phyloP scores from a whole-genome alignment of 2,797 vertebrate species.

The Pipistrellus kuhlii region DNA sequence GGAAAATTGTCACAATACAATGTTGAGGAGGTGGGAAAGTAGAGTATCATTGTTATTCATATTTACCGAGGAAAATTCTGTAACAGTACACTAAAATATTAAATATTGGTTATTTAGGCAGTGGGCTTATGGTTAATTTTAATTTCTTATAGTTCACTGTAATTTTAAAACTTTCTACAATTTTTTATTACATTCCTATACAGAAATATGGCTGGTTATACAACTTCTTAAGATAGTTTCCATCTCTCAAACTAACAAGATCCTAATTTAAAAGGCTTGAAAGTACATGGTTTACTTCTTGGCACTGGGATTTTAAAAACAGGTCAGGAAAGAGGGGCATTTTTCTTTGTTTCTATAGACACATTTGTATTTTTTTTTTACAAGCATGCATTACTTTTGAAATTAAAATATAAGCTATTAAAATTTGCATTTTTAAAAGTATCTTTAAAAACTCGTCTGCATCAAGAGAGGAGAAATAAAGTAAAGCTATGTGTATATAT shows the following conservation, averaged over 20 bases:
- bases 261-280: constrained; percentile 59
- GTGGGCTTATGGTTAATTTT: neutral
- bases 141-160: constrained; percentile 1
- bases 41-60: neutral
- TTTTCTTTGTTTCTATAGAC: constrained; percentile 50
- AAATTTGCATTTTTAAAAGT: constrained; percentile 74
- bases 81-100: constrained; percentile 36
- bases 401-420: constrained; percentile 75
- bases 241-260: neutral
- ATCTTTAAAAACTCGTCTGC: constrained; percentile 44
- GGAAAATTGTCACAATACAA: neutral
- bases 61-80: constrained; percentile 16
- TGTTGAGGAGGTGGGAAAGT: neutral
- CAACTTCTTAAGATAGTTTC: constrained; percentile 31
- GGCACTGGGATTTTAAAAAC: constrained; percentile 51
- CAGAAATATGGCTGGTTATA: constrained; percentile 21
- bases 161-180: constrained; percentile 38
- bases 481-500: constrained; percentile 51
- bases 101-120: neutral
- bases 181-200: constrained; percentile 32
- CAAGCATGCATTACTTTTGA: constrained; percentile 65
- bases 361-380: constrained; percentile 43
- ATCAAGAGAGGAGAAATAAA: constrained; percentile 62
- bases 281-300: constrained; percentile 41
- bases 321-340: neutral